Conservation (phyloP, 2,888 invertebrate species). For the Pheosia gnoma region DNA sequence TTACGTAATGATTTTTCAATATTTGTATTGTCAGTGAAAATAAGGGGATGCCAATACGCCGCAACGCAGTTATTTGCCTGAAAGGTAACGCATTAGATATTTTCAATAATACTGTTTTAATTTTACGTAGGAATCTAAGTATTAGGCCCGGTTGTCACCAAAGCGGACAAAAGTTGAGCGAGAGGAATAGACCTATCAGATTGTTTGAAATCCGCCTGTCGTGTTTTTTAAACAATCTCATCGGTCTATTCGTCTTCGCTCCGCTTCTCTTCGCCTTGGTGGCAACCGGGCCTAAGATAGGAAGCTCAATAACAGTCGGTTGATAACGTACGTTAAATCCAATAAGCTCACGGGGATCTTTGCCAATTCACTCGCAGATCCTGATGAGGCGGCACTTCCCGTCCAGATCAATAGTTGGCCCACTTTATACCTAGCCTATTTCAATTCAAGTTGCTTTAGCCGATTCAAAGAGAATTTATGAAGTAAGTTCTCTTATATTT, state of each 20-base stretch:
- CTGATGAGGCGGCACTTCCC: constrained; percentile 47
- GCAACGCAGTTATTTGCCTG: constrained; percentile 36
- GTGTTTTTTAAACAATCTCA: too few relatives aligned
- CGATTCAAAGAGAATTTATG: not conserved
- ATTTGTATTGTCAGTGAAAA: constrained; percentile 65
- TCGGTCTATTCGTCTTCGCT: too few relatives aligned
- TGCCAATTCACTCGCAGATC: constrained; percentile 46
- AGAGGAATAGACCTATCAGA: too few relatives aligned
- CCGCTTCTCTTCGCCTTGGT: too few relatives aligned
- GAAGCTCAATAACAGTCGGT: constrained; percentile 29
- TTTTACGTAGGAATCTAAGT: constrained; percentile 12
- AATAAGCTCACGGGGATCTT: constrained; percentile 38
- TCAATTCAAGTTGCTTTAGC: constrained; percentile 17
- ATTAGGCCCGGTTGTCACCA: too few relatives aligned
- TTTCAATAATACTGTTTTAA: constrained; percentile 32
- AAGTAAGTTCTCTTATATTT: not conserved
- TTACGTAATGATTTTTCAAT: constrained; percentile 67
- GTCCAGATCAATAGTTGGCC: constrained; percentile 44
- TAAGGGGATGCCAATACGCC: constrained; percentile 41
- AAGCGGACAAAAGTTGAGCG: too few relatives aligned
- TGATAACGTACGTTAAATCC: constrained; percentile 40
- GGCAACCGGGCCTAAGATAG: not conserved
- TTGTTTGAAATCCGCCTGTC: too few relatives aligned
- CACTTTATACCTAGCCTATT: constrained; percentile 29
- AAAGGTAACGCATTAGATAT: constrained; percentile 30